A percentile compares a stretch with the other conserved stretches of the same genome.
Conservation (phyloP, 1,140 invertebrate species). For the Pseudomyrmex pallidus region DNA sequence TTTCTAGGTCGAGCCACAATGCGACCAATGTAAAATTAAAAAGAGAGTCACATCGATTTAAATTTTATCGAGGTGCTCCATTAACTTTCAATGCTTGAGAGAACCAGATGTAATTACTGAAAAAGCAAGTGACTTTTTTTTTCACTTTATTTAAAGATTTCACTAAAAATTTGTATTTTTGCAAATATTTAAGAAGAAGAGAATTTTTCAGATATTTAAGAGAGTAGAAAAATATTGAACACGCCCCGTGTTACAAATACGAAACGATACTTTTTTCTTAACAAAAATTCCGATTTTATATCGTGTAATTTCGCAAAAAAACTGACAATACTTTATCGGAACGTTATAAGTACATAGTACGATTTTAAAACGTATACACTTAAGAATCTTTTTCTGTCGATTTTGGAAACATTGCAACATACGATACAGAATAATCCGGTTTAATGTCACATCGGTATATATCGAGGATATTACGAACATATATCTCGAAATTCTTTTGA, state of each 20-base stretch:
- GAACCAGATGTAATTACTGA: background rate
- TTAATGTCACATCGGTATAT: conserved; percentile 12
- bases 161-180: background rate
- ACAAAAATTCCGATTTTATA: too few relatives aligned
- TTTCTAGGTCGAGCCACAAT: background rate
- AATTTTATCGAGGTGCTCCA: background rate
- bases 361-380: background rate
- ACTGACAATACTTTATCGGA: background rate
- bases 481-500: conserved; percentile 12
- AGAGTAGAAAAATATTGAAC: background rate
- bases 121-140: background rate
- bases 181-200: too few relatives aligned
- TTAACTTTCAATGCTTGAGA: background rate
- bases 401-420: conserved; percentile 13
- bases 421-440: conserved; percentile 24
- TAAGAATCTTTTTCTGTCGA: background rate
- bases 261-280: background rate
- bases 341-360: background rate
- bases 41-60: background rate
- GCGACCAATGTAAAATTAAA: conserved; percentile 15
- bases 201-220: background rate
- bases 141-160: background rate
- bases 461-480: conserved; percentile 16
- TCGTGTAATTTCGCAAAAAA: too few relatives aligned
- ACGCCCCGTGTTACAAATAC: background rate